Evolutionary conservation across 2,113 vertebrate genomes (phyloP).

Genomic region (Anarrhichthys ocellatus): DNA sequence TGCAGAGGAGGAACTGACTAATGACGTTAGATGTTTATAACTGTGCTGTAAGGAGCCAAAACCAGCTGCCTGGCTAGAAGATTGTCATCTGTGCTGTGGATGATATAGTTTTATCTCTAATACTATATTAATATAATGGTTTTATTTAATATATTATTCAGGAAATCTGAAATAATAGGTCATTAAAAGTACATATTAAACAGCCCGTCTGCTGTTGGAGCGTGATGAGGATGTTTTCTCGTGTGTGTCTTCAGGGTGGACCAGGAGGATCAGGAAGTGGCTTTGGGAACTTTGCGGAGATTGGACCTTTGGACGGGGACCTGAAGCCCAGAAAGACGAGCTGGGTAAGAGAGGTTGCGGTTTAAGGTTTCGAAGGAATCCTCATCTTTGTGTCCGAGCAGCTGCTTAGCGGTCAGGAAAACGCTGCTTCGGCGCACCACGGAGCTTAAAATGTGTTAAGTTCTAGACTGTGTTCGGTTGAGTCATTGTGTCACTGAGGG

Average conservation of each 20-base stretch:
- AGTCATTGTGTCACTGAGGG: not conserved
- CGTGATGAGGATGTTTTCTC: not conserved
- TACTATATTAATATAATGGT: not conserved
- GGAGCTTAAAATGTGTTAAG: not conserved
- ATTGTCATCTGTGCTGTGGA: not conserved
- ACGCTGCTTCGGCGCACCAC: not conserved
- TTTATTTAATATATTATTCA: not conserved
- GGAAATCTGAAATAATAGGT: not conserved
- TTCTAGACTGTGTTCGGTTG: not conserved
- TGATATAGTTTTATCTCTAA: not conserved
- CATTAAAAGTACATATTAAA: not conserved
- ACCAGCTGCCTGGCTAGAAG: not conserved
- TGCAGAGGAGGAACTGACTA: conserved; percentile 26
- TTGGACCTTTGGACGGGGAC: conserved; percentile 88
- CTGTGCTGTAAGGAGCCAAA: not conserved
- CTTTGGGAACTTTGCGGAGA: conserved; percentile 97
- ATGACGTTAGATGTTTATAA: not conserved
- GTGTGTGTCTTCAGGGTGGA: conserved; percentile 87
- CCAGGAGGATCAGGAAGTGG: conserved; percentile 95
- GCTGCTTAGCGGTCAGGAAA: not conserved
- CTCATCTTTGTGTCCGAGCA: no score
- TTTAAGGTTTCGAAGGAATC: no score
- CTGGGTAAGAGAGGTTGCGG: conserved; percentile 85
- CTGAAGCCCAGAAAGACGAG: conserved; percentile 88
- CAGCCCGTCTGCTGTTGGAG: not conserved